Evolutionary conservation across 2,113 vertebrate genomes (phyloP).

Genomic region (Indri indri): DNA sequence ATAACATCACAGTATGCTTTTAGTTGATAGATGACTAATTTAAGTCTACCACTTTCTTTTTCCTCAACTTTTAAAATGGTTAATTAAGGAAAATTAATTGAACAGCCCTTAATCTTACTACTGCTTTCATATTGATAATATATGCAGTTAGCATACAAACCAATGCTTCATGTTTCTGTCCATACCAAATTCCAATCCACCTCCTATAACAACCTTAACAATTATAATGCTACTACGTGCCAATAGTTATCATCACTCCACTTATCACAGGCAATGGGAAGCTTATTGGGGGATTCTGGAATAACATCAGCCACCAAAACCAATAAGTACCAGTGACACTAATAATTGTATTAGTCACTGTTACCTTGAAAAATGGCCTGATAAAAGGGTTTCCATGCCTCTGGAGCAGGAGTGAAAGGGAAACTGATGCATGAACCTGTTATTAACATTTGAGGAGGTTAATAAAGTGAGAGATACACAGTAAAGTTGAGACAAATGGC

Average conservation of each 20-base stretch:
- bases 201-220: background rate
- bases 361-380: background rate
- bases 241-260: background rate
- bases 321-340: rapidly evolving
- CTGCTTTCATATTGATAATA: background rate
- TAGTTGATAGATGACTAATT: background rate
- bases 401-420: background rate
- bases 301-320: background rate
- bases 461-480: background rate
- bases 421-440: background rate
- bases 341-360: background rate
- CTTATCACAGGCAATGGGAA: background rate
- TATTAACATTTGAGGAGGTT: background rate
- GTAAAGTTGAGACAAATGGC: too few relatives aligned
- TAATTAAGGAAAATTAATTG: background rate
- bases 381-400: background rate
- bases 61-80: background rate
- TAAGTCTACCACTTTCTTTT: background rate
- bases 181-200: background rate
- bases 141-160: background rate
- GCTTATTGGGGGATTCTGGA: background rate
- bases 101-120: background rate
- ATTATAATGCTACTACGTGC: background rate
- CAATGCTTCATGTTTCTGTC: background rate
- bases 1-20: background rate